Percentiles rank a stretch among this genome's conserved stretches.
These are phyloP conservation scores for Hemicrepidius hirtus DNA, from an alignment of 2,888 invertebrate genomes.

Conservation along the genomic window DNA sequence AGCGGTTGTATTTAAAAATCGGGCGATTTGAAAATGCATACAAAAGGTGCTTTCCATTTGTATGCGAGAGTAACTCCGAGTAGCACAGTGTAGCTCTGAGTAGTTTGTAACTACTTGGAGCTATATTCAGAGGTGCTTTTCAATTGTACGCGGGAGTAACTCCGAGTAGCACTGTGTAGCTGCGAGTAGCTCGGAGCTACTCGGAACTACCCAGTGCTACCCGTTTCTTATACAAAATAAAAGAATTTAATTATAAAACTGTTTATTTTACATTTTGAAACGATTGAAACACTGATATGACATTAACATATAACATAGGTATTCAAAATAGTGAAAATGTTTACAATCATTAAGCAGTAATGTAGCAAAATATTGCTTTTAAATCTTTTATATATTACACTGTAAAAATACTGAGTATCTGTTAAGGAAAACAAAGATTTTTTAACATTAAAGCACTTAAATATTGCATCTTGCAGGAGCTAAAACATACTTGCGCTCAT, in stretches of 20 bases:
- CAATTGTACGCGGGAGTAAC: too few species aligned
- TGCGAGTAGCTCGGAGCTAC: too few species aligned
- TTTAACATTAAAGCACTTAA: too few species aligned
- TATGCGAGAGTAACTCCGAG: too few species aligned
- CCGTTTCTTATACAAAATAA: not conserved
- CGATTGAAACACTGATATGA: conserved; percentile 68
- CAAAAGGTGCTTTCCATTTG: too few species aligned
- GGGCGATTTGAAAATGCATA: too few species aligned
- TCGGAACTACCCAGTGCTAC: too few species aligned
- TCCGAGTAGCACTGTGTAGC: too few species aligned
- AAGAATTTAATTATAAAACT: not conserved
- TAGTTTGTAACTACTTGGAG: too few species aligned
- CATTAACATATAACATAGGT: conserved; percentile 61
- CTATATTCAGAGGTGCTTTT: too few species aligned
- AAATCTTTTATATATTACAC: conserved; percentile 32
- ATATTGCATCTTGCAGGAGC: not conserved
- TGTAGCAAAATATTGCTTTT: conserved; percentile 60
- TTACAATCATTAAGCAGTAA: conserved; percentile 58
- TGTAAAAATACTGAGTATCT: conserved; percentile 19
- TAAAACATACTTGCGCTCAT: not conserved
- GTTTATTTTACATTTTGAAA: conserved; percentile 61
- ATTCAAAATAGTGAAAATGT: conserved; percentile 64
- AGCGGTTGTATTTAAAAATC: too few species aligned
- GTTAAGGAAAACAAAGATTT: conserved; percentile 12
- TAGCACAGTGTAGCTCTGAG: too few species aligned